Evolutionary conservation across 2,888 invertebrate species (phyloP).

Genomic region (Cataglyphis altisquamis): DNA sequence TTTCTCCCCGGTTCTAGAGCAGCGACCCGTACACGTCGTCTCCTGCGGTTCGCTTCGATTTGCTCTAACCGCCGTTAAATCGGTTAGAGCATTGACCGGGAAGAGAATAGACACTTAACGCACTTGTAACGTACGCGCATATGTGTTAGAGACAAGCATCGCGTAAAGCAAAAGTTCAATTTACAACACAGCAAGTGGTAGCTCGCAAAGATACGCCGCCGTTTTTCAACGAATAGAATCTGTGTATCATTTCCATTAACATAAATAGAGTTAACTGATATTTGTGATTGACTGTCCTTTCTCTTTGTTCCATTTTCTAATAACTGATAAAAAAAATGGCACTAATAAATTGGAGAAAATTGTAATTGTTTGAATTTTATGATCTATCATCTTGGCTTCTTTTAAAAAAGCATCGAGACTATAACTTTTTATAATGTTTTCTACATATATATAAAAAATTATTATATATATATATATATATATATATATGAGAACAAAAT

Average conservation of each 20-base stretch:
- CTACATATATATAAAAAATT: not conserved
- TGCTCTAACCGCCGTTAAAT: constrained; percentile 26
- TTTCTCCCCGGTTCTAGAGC: constrained; percentile 59
- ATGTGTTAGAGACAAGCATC: constrained; percentile 14
- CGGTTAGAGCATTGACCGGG: constrained; percentile 52
- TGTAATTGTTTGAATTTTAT: not conserved
- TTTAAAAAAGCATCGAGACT: not conserved
- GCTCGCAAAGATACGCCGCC: not conserved
- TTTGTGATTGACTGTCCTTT: not conserved
- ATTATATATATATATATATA: not conserved
- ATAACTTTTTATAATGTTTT: not conserved
- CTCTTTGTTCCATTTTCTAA: not conserved
- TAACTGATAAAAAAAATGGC: not conserved
- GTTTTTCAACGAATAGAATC: not conserved
- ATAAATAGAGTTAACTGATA: not conserved
- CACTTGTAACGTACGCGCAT: not conserved
- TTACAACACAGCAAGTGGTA: constrained; percentile 1
- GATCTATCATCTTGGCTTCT: not conserved
- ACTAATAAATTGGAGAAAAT: not conserved
- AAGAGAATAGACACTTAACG: constrained; percentile 36
- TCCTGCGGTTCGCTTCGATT: constrained; percentile 34
- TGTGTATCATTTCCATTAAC: not conserved
- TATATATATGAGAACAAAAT: not conserved
- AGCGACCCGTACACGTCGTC: constrained; percentile 32
- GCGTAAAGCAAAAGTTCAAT: constrained; percentile 7